Evolutionary conservation across 2,113 vertebrate genomes (phyloP).

Genomic region (Perccottus glenii): DNA sequence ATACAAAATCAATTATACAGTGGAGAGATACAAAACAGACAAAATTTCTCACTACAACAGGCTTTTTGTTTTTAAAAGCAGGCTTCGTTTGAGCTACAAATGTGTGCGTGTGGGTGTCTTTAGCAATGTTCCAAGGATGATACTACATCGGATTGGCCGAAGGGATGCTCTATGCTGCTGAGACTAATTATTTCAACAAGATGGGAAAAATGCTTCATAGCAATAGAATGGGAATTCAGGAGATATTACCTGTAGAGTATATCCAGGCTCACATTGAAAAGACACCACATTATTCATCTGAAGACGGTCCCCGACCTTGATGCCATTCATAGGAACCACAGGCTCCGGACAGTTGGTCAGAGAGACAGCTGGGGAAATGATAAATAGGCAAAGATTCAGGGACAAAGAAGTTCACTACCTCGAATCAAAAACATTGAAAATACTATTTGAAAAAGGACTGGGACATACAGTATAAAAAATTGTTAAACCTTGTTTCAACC

Average conservation of each 20-base stretch:
- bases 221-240: neutral
- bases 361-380: constrained; percentile 84
- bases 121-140: too few species aligned
- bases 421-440: neutral
- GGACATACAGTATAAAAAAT: neutral
- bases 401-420: neutral
- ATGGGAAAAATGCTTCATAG: neutral
- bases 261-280: constrained; percentile 96
- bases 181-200: too few species aligned
- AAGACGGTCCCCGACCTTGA: constrained; percentile 91
- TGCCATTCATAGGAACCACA: constrained; percentile 87
- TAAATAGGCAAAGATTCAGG: neutral
- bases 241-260: constrained; percentile 89
- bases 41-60: neutral
- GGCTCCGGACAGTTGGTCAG: constrained; percentile 95
- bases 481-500: neutral
- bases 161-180: too few species aligned
- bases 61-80: neutral
- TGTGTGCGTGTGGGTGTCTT: too few species aligned
- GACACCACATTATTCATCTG: constrained; percentile 96
- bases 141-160: too few species aligned
- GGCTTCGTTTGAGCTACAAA: too few species aligned
- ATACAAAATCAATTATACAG: constrained; percentile 31
- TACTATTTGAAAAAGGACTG: neutral
- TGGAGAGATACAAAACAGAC: constrained; percentile 6